A percentile compares a stretch with the other conserved stretches of the same genome.
Conservation (phyloP, 2,797 vertebrate genomes). For the Peromyscus attwateri region DNA sequence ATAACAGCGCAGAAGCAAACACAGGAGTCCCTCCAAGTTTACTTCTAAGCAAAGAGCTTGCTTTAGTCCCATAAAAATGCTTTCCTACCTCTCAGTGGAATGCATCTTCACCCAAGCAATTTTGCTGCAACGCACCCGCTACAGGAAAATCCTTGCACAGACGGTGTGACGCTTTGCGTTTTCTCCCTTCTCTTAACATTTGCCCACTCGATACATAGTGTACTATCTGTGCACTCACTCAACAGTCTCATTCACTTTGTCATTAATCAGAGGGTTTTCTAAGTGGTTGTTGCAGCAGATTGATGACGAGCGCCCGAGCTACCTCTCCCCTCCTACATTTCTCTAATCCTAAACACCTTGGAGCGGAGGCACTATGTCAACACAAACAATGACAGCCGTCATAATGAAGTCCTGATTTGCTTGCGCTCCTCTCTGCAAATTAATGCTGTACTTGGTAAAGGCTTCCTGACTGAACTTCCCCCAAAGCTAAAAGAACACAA, state of each 20-base stretch:
- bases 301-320: constrained; percentile 42
- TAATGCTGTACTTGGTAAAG: neutral
- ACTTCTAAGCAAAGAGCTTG: constrained; percentile 59
- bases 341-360: constrained; percentile 62
- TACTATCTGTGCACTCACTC: constrained; percentile 75
- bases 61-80: constrained; percentile 69
- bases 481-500: neutral
- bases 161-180: constrained; percentile 71
- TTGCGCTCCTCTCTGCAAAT: constrained; percentile 32
- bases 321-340: constrained; percentile 70
- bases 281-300: constrained; percentile 52
- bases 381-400: constrained; percentile 50
- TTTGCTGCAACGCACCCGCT: constrained; percentile 80
- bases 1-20: constrained; percentile 60
- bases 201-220: constrained; percentile 80
- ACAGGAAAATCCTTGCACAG: constrained; percentile 83
- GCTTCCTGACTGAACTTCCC: neutral
- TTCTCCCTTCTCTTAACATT: constrained; percentile 78
- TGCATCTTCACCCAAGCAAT: constrained; percentile 79
- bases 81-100: constrained; percentile 80
- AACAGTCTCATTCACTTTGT: constrained; percentile 80
- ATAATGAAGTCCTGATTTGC: constrained; percentile 9
- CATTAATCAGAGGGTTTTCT: constrained; percentile 73
- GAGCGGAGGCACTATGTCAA: constrained; percentile 70
- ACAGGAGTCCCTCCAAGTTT: constrained; percentile 71